phyloP scores from a whole-genome alignment of 2,797 vertebrate genomes.

The Podarcis lilfordi region DNA sequence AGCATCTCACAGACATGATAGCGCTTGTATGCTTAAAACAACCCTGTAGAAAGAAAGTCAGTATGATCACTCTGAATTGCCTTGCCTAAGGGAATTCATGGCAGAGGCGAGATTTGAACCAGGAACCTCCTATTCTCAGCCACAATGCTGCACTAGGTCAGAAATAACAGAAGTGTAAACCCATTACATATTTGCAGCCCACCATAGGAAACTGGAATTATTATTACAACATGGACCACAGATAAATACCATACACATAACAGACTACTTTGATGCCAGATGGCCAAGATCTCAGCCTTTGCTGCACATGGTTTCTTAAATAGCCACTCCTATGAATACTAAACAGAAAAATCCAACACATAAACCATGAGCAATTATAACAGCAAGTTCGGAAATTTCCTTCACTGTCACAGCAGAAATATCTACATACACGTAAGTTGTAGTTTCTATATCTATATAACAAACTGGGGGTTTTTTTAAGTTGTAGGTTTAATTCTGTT shows the following conservation, averaged over 20 bases:
- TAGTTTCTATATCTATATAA: background rate
- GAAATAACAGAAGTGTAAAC: background rate
- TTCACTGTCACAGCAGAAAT: background rate
- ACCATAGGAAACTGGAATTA: background rate
- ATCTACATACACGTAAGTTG: background rate
- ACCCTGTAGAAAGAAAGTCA: background rate
- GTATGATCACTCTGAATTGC: background rate
- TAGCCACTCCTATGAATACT: slow-evolving; percentile 27
- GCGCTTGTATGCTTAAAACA: background rate
- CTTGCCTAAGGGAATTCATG: background rate
- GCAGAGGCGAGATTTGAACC: background rate
- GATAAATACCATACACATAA: slow-evolving; percentile 48
- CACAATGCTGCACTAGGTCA: background rate
- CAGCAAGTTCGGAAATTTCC: background rate
- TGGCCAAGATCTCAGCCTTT: slow-evolving; percentile 48
- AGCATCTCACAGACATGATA: too few relatives aligned
- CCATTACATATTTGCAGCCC: background rate
- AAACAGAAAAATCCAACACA: slow-evolving; percentile 37
- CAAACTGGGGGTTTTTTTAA: background rate
- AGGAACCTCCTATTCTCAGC: background rate
- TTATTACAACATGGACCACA: slow-evolving; percentile 12
- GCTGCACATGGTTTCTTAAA: slow-evolving; percentile 45
- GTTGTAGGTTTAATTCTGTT: slow-evolving; percentile 29
- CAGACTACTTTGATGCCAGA: slow-evolving; percentile 22
- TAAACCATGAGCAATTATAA: slow-evolving; percentile 23